phyloP scores from a whole-genome alignment of 2,888 invertebrate species.

The Trachelus iudaicus region DNA sequence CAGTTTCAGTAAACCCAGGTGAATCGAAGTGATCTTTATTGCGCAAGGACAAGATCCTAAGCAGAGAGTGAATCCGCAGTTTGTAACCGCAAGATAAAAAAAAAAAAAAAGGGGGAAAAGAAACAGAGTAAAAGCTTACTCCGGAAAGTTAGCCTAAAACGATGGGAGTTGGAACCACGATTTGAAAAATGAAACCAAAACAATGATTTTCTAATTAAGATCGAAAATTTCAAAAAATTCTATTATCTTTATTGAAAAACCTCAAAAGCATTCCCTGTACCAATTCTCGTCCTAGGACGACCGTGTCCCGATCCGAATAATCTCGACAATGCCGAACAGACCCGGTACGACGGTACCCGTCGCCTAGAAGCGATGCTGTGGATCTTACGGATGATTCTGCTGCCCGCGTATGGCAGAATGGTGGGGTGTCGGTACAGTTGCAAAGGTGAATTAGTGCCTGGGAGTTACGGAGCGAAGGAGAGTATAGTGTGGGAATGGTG shows the following conservation, averaged over 20 bases:
- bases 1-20: background rate
- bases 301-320: constrained; percentile 26
- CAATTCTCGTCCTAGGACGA: constrained; percentile 40
- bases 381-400: background rate
- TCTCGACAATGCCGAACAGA: background rate
- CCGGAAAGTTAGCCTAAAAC: constrained; percentile 11
- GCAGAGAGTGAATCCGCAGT: background rate
- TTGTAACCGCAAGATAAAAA: background rate
- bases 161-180: background rate
- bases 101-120: too few species aligned
- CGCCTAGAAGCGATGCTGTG: background rate
- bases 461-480: constrained; percentile 40
- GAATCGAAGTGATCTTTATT: background rate
- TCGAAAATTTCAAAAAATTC: background rate
- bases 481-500: constrained; percentile 30
- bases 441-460: constrained; percentile 52
- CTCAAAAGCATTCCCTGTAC: background rate
- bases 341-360: background rate
- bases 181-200: background rate
- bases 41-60: background rate
- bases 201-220: background rate
- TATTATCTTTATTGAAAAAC: background rate
- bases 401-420: constrained; percentile 13
- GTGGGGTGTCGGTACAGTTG: constrained; percentile 40
- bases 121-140: background rate